Percentiles rank a stretch among this genome's conserved stretches.
These are phyloP conservation scores for Cebus imitator DNA, from an alignment of 2,113 vertebrate species.

Conservation along the genomic window DNA sequence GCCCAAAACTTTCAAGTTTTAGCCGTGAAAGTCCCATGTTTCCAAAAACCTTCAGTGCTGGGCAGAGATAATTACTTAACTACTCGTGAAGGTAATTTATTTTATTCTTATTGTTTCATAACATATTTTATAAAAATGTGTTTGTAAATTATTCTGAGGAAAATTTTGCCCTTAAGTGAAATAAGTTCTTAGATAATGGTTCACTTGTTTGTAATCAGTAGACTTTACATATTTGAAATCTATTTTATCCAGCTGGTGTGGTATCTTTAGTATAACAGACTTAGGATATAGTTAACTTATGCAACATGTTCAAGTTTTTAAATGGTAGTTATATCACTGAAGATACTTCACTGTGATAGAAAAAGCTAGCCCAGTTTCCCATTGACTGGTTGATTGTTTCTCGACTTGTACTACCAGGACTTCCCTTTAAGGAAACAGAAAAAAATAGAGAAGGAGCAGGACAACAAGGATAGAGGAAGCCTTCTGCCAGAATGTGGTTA, in stretches of 20 bases:
- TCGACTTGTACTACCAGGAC: not conserved
- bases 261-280: not conserved
- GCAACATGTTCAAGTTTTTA: not conserved
- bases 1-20: not conserved
- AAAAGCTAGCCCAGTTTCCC: not conserved
- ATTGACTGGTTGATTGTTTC: not conserved
- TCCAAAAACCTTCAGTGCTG: not conserved
- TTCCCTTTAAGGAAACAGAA: not conserved
- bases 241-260: not conserved
- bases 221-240: not conserved
- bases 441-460: not conserved
- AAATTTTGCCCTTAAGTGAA: not conserved
- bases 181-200: not conserved
- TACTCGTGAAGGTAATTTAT: not conserved
- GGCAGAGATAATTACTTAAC: accelerated
- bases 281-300: not conserved
- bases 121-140: not conserved
- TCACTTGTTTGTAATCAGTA: not conserved
- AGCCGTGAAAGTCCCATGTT: not conserved
- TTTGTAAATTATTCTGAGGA: not conserved
- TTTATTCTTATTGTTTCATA: not conserved
- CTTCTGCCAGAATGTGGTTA: not conserved
- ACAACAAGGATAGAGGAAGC: not conserved
- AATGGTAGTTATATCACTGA: not conserved
- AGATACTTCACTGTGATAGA: not conserved